These are phyloP conservation scores for Campopleginae sp. DNA, from an alignment of 2,888 invertebrate species.

Conservation along the genomic window DNA sequence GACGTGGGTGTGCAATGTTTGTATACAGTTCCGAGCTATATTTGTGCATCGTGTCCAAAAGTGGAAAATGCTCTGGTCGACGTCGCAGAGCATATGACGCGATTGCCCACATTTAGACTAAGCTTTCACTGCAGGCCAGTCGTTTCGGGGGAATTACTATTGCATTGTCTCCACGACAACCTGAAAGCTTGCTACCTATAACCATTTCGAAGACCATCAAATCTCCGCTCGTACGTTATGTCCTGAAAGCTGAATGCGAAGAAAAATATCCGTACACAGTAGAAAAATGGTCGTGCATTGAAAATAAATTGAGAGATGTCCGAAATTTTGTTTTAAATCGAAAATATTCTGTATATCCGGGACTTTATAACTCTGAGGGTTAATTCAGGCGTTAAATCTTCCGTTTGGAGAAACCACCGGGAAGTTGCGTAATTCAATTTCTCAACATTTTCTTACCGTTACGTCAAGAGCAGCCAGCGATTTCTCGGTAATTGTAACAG, in stretches of 20 bases:
- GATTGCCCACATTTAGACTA: constrained; percentile 15
- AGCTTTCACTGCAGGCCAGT: constrained; percentile 11
- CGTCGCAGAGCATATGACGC: constrained; percentile 24
- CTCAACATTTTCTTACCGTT: constrained; percentile 67
- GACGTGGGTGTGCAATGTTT: too few species aligned
- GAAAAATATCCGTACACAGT: background rate
- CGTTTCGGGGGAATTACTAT: constrained; percentile 15
- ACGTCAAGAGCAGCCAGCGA: constrained; percentile 32
- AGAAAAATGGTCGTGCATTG: background rate
- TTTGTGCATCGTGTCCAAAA: background rate
- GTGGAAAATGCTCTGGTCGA: background rate
- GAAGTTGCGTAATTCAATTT: constrained; percentile 67
- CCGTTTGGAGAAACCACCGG: background rate
- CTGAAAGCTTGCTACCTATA: constrained; percentile 1
- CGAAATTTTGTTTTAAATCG: background rate
- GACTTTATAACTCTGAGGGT: background rate
- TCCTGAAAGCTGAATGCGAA: background rate
- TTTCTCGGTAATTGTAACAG: constrained; percentile 21
- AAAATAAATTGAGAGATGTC: background rate
- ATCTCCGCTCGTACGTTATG: background rate
- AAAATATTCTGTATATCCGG: background rate
- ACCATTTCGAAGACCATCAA: background rate
- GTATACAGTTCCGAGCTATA: background rate
- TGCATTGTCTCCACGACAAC: background rate
- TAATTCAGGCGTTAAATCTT: constrained; percentile 2